phyloP scores from a whole-genome alignment of 2,113 vertebrate species.

The Trichomycterus rosablanca region DNA sequence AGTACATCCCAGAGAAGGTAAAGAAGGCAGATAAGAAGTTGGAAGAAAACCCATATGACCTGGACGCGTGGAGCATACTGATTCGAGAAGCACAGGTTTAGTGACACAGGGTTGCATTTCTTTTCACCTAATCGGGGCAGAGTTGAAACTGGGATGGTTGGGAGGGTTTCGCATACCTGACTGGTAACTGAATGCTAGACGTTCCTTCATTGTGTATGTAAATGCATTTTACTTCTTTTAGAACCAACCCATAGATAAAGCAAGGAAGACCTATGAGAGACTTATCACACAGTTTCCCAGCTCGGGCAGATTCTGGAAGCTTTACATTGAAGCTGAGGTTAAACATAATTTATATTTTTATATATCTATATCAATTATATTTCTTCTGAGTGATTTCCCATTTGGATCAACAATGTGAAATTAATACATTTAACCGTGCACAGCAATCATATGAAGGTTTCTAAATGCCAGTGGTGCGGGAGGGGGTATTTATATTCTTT shows the following conservation, averaged over 20 bases:
- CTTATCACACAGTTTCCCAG: slow-evolving; percentile 99
- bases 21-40: slow-evolving; percentile 99
- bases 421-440: slow-evolving; percentile 63
- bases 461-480: slow-evolving; percentile 11
- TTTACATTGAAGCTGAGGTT: slow-evolving; percentile 99
- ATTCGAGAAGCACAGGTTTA: slow-evolving; percentile 99
- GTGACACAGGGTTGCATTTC: slow-evolving; percentile 99
- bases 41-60: slow-evolving; percentile 99
- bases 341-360: slow-evolving; percentile 70
- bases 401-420: slow-evolving; percentile 75
- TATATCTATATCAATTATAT: slow-evolving; percentile 43
- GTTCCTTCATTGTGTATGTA: slow-evolving; percentile 66
- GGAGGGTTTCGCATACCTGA: slow-evolving; percentile 20
- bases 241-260: slow-evolving; percentile 99
- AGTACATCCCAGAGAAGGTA: slow-evolving; percentile 99
- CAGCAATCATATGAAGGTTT: slow-evolving; percentile 7
- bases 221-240: slow-evolving; percentile 88
- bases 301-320: slow-evolving; percentile 99
- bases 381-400: slow-evolving; percentile 61
- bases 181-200: slow-evolving; percentile 1
- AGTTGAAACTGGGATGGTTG: slow-evolving; percentile 16
- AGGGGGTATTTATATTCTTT: slow-evolving; percentile 22
- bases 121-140: slow-evolving; percentile 50
- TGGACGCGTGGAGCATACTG: slow-evolving; percentile 99
- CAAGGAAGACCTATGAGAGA: slow-evolving; percentile 99